Evolutionary conservation across 2,888 invertebrate genomes (phyloP), one percentile per base, ranked within the genome.

Genomic region (Cerceris rybyensis): DNA sequence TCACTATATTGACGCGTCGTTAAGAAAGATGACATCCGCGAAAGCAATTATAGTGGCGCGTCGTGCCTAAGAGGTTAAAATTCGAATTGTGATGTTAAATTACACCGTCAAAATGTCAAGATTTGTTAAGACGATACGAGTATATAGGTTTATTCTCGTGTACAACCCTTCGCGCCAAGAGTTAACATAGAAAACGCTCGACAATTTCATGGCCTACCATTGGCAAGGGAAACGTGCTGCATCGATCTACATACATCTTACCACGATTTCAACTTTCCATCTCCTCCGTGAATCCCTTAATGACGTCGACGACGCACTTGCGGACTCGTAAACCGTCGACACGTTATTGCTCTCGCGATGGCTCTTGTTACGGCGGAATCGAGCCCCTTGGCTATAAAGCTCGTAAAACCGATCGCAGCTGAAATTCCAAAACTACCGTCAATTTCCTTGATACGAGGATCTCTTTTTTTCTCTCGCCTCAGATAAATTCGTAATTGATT

Each of bases 191-290:
- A 28, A 28, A 28, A 28, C 4, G 28, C 4, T 28, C 28, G 28
- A 28, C 28, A 28, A 28, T 28, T 28, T 28, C 28, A 28, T 4
- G 28, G 28, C 28, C 4, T 28, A 28, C 28, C 28, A 28, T 28
- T 28, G 28, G 28, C 28, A 4, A 28, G 28, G 9, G 46, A 8
- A 46, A 11, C 11, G 46, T 46, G 9, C 11, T 11, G 9, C 46
- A 46, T 46, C 46, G 46, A 46, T 46, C 50, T 28, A 49, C 60
- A 42, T 42, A 17, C 73, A 63, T 78, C 70, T 78, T 78, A 68
- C 70, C 75, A 57, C 67, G 58, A 61, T 58, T 59, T 52, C 46
- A 41, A 42, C 55, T 65, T 43, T 49, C 52, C 13, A 14, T 52
- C 52, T 43, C 52, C 54, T 7, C 59, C 61, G 73, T 11, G 43